A percentile compares a stretch with the other conserved stretches of the same genome.
Conservation (phyloP, 1,140 invertebrate species). For the Drosophila simulans region DNA sequence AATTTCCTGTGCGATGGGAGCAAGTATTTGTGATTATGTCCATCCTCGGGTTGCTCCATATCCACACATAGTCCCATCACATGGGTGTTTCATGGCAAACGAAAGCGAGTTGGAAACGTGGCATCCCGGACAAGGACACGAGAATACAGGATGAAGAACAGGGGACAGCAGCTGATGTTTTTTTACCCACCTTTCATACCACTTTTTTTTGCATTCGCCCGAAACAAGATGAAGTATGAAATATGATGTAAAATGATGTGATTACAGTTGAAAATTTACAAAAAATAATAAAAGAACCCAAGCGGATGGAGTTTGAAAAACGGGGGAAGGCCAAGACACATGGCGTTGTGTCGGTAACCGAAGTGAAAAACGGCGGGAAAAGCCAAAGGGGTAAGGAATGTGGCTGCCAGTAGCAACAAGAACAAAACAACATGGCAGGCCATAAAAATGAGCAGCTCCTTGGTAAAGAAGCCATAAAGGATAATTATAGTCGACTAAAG, state of each 20-base stretch:
- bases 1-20: conserved; percentile 56
- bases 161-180: conserved; percentile 21
- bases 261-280: conserved; percentile 77
- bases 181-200: conserved; percentile 7
- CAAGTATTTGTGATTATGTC: conserved; percentile 25
- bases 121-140: conserved; percentile 3
- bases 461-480: background rate
- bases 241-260: conserved; percentile 82
- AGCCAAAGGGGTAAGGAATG: conserved; percentile 13
- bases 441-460: conserved; percentile 61
- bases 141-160: background rate
- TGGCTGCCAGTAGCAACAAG: conserved; percentile 44
- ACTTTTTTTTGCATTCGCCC: conserved; percentile 33
- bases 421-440: conserved; percentile 54
- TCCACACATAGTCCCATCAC: background rate
- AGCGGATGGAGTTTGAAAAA: background rate
- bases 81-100: conserved; percentile 8
- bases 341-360: conserved; percentile 39
- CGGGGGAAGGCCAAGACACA: conserved; percentile 40
- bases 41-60: background rate
- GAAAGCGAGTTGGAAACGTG: conserved; percentile 51
- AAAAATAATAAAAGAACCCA: conserved; percentile 46
- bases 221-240: conserved; percentile 74
- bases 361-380: conserved; percentile 38
- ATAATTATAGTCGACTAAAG: background rate